Evolutionary conservation across 1,140 invertebrate species (phyloP), one percentile per base, ranked within the genome.

Genomic region (Ephestia elutella): DNA sequence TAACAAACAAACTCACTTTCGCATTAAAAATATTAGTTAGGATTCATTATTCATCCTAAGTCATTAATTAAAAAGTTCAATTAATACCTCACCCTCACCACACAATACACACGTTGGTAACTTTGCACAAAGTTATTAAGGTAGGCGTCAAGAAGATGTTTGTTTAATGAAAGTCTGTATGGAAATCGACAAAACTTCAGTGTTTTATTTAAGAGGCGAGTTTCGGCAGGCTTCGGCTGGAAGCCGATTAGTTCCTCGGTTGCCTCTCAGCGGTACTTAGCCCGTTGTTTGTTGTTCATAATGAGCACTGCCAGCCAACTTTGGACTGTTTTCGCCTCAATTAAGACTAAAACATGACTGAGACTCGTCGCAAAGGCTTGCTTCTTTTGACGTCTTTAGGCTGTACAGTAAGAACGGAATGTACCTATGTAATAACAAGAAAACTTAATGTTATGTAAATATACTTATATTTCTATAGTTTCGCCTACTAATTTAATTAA

Each of bases 261-360:
- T 66, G 66, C 64, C 68, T 62, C 71, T 70, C 64, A 51, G 64
- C 68, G 66, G 79, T 86, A 82, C 84, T 86, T 84, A 86, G 74
- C 70, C 70, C 71, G 75, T 87, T 86, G 82, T 87, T 87, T 82
- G 84, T 83, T 84, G 81, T 82, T 80, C 76, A 82, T 87, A 87
- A 87, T 83, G 85, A 87, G 81, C 82, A 74, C 63, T 68, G 78
- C 72, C 76, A 81, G 73, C 79, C 81, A 83, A 85, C 70, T 86
- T 80, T 64, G 77, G 75, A 70, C 77, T 82, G 79, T 81, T 78
- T 70, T 75, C 71, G 75, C 74, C 76, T 85, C 82, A 87, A 87
- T 87, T 84, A 87, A 84, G 78, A 75, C 82, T 73, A 77, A 78
- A 83, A 84, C 82, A 82, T 78, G 76, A 75, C 78, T 76, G 65